Evolutionary conservation across 1,140 invertebrate species (phyloP).

Genomic region (Anoplolepis gracilipes): DNA sequence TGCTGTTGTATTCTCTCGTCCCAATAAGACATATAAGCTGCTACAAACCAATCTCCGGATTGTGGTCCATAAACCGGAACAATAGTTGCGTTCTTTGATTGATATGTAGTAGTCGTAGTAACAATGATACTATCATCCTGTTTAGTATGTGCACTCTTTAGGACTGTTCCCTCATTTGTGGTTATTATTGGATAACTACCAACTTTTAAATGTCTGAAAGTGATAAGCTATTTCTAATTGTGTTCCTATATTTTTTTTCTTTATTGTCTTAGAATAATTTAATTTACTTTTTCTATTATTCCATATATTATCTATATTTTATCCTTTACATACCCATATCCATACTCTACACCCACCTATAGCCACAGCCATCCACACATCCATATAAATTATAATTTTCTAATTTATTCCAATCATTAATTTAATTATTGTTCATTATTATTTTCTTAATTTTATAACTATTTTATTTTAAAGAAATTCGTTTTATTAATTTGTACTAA

Average conservation of each 20-base stretch:
- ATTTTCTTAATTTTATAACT: too few relatives aligned
- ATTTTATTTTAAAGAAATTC: too few relatives aligned
- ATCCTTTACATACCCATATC: too few relatives aligned
- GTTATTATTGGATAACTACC: constrained; percentile 88
- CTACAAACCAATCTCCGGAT: constrained; percentile 88
- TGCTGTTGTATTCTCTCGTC: constrained; percentile 87
- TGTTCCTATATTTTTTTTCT: not conserved
- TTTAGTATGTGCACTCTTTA: constrained; percentile 80
- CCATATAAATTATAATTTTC: too few relatives aligned
- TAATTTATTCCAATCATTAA: too few relatives aligned
- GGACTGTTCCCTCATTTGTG: constrained; percentile 85
- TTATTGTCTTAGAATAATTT: constrained; percentile 10
- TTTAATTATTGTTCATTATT: too few relatives aligned
- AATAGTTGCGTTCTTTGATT: constrained; percentile 83
- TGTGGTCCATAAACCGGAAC: constrained; percentile 86
- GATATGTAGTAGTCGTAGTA: constrained; percentile 82
- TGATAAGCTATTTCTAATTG: not conserved
- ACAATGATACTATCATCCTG: constrained; percentile 80
- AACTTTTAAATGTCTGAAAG: constrained; percentile 86
- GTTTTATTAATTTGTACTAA: too few relatives aligned
- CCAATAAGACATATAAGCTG: constrained; percentile 86
- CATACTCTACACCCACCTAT: too few relatives aligned
- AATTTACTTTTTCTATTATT: not conserved
- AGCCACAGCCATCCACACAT: too few relatives aligned
- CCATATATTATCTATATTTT: too few relatives aligned